A percentile compares a stretch with the other conserved stretches of the same genome.
These are phyloP conservation scores for Xiphias gladius DNA, from an alignment of 2,113 vertebrate genomes.

Conservation along the genomic window DNA sequence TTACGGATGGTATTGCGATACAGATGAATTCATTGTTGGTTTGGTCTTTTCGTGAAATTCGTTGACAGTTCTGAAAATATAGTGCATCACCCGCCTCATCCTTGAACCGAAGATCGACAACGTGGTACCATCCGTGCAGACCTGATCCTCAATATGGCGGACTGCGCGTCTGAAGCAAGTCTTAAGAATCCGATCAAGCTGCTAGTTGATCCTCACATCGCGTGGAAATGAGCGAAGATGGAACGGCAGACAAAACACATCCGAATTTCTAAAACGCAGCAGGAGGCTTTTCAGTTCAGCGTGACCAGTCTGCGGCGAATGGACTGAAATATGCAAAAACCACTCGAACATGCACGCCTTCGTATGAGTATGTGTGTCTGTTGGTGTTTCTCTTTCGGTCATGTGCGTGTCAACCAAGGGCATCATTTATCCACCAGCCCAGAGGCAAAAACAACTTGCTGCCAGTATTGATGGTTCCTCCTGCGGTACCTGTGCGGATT, in stretches of 20 bases:
- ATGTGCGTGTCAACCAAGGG: slow-evolving; percentile 72
- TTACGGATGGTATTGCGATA: too few relatives aligned
- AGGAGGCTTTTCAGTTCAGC: too few relatives aligned
- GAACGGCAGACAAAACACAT: neutral
- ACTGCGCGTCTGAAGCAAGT: neutral
- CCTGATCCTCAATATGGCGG: neutral
- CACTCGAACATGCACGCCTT: neutral
- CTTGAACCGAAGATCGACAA: neutral
- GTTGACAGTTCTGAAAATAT: neutral
- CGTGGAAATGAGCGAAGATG: neutral
- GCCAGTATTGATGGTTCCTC: slow-evolving; percentile 81
- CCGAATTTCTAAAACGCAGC: neutral
- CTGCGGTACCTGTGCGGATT: slow-evolving; percentile 81
- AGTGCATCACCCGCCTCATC: too few relatives aligned
- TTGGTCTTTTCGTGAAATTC: too few relatives aligned
- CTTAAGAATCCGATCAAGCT: neutral
- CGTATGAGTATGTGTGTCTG: slow-evolving; percentile 9
- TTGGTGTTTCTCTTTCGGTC: slow-evolving; percentile 26
- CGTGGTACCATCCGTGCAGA: neutral
- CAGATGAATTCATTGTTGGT: too few relatives aligned
- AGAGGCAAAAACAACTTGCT: slow-evolving; percentile 81
- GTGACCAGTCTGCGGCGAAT: too few relatives aligned
- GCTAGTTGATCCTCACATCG: neutral
- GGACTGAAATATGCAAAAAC: slow-evolving; percentile 10
- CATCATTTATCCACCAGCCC: slow-evolving; percentile 82